Evolutionary conservation across 2,888 invertebrate species (phyloP).

Genomic region (Caenorhabditis macrosperma): DNA sequence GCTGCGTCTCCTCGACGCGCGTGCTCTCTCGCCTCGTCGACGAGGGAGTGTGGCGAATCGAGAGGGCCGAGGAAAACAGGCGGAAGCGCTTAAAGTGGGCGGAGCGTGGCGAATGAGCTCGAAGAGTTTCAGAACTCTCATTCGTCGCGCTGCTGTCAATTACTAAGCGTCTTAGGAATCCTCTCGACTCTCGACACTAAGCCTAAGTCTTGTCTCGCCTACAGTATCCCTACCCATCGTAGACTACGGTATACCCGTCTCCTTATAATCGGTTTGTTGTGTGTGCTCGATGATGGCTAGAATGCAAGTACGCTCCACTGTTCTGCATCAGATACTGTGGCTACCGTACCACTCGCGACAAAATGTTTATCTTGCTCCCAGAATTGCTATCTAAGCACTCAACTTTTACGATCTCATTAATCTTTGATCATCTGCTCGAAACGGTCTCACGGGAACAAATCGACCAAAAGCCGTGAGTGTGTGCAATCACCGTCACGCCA

Average conservation of each 20-base stretch:
- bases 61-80: not conserved
- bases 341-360: not conserved
- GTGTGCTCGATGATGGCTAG: not conserved
- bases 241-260: not conserved
- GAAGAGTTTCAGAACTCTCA: not conserved
- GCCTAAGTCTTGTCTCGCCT: not conserved
- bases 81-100: not conserved
- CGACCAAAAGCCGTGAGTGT: not conserved
- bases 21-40: too few relatives aligned
- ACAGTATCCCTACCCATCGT: not conserved
- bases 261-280: too few relatives aligned
- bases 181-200: not conserved
- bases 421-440: not conserved
- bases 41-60: not conserved
- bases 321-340: not conserved
- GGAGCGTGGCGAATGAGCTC: not conserved
- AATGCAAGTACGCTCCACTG: not conserved
- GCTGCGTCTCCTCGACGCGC: too few relatives aligned
- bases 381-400: not conserved
- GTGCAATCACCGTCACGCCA: conserved; percentile 12
- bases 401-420: not conserved
- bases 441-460: not conserved
- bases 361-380: not conserved
- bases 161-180: not conserved
- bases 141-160: not conserved